A percentile compares a stretch with the other conserved stretches of the same genome.
phyloP scores from a whole-genome alignment of 2,888 invertebrate species.

The Galerucella pusilla region DNA sequence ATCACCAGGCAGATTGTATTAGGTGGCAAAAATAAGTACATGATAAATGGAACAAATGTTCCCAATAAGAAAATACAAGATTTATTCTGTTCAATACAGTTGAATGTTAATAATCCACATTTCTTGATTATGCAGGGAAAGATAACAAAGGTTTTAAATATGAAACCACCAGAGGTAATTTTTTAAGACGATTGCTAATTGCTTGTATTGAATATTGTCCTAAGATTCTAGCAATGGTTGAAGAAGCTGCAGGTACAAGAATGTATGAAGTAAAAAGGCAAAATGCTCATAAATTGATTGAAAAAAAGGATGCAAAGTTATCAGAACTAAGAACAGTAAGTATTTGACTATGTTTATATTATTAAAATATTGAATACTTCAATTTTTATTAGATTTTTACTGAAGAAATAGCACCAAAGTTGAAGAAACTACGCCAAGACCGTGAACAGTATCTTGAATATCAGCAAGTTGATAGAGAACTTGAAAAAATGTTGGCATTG shows the following conservation, averaged over 20 bases:
- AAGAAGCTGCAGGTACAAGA: slow-evolving; percentile 98
- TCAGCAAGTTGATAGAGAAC: slow-evolving; percentile 85
- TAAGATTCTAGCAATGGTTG: slow-evolving; percentile 94
- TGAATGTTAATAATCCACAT: slow-evolving; percentile 99
- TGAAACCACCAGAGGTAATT: slow-evolving; percentile 95
- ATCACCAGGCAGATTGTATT: slow-evolving; percentile 91
- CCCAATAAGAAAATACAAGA: slow-evolving; percentile 92
- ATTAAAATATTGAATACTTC: not conserved
- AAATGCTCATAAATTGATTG: slow-evolving; percentile 85
- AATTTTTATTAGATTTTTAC: slow-evolving; percentile 69
- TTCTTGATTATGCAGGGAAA: slow-evolving; percentile 99
- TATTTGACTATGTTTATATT: slow-evolving; percentile 12
- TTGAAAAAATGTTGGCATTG: slow-evolving; percentile 83
- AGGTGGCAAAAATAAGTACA: slow-evolving; percentile 91
- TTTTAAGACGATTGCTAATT: slow-evolving; percentile 7
- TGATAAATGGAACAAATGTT: slow-evolving; percentile 92
- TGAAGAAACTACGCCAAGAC: slow-evolving; percentile 88
- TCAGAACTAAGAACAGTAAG: slow-evolving; percentile 72
- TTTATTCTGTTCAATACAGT: slow-evolving; percentile 94
- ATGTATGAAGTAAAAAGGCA: slow-evolving; percentile 96
- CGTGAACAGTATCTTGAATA: slow-evolving; percentile 87
- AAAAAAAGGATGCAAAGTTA: slow-evolving; percentile 92
- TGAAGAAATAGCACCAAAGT: slow-evolving; percentile 92
- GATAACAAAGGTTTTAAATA: slow-evolving; percentile 98
- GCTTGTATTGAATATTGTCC: slow-evolving; percentile 23